Evolutionary conservation across 2,888 invertebrate genomes (phyloP), one percentile per base, ranked within the genome.

Genomic region (Morinoia aosen): DNA sequence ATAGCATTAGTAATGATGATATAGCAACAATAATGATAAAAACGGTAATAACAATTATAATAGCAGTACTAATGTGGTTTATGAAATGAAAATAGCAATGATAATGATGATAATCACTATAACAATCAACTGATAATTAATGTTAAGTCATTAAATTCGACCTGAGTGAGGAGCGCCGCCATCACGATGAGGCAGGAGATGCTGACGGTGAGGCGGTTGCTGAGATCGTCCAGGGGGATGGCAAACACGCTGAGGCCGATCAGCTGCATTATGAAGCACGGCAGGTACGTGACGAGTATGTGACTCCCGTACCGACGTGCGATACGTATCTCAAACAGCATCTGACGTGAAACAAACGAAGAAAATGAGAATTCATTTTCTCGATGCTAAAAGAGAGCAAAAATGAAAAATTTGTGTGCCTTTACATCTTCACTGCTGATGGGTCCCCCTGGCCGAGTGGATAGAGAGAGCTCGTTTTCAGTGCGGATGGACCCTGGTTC

Each of bases 161-260:
- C 95, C 95, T 95, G 95, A 8, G 95, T 95, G 95, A 95, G 39
- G 61, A 95, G 95, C 5, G 95, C 95, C 25, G 95, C 95, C 95
- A 95, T 95, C 58, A 96, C 96, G 95, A 96, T 95, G 96, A 96
- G 96, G 91, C 96, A 95, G 58, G 95, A 96, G 19, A 96, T 93
- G 48, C 95, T 95, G 95, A 95, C 95, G 40, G 96, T 95, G 91
- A 95, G 88, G 8, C 96, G 88, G 91, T 96, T 91, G 39, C 91
- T 95, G 64, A 95, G 95, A 91, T 96, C 95, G 10, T 96, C 95
- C 14, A 64, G 76, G 25, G 96, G 96, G 94, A 96, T 95, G 91
- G 95, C 95, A 91, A 91, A 95, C 10, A 95, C 95, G 39, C 95
- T 58, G 90, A 96, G 88, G 58, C 96, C 96, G 95, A 96, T 96